Evolutionary conservation across 2,113 vertebrate species (phyloP), one percentile per base, ranked within the genome.

Genomic region (Poicephalus meyeri): DNA sequence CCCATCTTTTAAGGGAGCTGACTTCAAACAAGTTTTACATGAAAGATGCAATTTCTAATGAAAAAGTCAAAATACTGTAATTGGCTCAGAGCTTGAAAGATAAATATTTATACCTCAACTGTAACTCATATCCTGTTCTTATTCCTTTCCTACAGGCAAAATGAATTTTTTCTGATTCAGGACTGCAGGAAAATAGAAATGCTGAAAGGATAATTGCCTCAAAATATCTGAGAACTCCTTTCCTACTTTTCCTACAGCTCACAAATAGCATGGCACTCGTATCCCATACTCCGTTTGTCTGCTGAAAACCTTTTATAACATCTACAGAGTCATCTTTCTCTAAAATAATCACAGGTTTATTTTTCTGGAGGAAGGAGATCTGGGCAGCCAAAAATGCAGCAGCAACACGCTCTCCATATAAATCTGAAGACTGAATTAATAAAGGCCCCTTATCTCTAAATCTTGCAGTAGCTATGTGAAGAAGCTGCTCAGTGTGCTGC

Each of bases 11-110:
- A 91, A 79, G 21, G 25, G 13, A 88, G 35, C 9, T 79, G 42
- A 72, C 74, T 88, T 93, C 91, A 91, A 93, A 80, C 35, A 79
- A 68, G 68, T 93, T 83, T 83, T 76, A 91, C 29, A 86, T 73
- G 89, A 96, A 94, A 94, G 55, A 46, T 69, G 18, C 13, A 77
- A 83, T 88, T 91, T 92, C 53, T 65, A 80, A 52, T 31, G 26
- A 61, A 73, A 80, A 72, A 21, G 11, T 82, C 47, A 90, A 76
- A 91, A 56, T 5, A 37, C 18, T 56, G 18, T 80, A 80, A 91
- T 28, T 89, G n/a, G 16, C 41, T 69, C 44, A 80, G 58, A 61
- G 53, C 37, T 91, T 2, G 6, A 94, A 92, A 77, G 42, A 25
- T 91, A 95, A 92, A 95, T 92, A 92, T 86, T 83, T 80, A 65